Evolutionary conservation across 2,113 vertebrate genomes (phyloP), one percentile per base, ranked within the genome.

Genomic region (Mustela nigripes): DNA sequence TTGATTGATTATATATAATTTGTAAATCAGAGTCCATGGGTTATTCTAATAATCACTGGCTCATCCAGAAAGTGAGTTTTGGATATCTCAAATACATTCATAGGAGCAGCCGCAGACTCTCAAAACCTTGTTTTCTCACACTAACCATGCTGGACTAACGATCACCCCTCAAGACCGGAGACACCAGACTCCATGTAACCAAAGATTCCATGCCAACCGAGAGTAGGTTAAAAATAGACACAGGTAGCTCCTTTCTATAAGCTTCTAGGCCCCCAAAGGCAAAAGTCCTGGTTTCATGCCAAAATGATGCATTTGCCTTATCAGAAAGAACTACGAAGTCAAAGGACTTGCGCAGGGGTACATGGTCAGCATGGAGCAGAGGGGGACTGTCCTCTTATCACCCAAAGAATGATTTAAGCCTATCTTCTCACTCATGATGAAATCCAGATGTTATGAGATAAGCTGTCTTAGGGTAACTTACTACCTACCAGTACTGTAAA

Each of bases 191-290:
- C 56, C 71, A 33, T 86, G 18, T 60, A 84, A 78, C 42, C 53
- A 73, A 83, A 96, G 76, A 82, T 36, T 33, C 39, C 71, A 24
- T 48, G 60, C 88, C 69, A 80, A 94, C 56, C n/a, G 15, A 87
- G 22, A 90, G 26, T 48, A 67, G 53, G 48, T 86, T 92, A 95
- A 95, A 96, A 96, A 94, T 73, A 97, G 80, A 63, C 39, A 79
- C 56, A 90, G 93, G 69, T 94, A 45, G 95, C n/a, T 56, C 15
- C 36, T 96, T 84, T 85, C 42, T 22, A 7, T 39, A 85, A 83
- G 60, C 26, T 88, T 82, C 22, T 62, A 88, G 45, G 33, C 39
- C 36, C 87, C 48, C 79, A 63, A 91, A 53, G 45, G 15, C 60
- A 92, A 93, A 82, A 93, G 88, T 97, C 31, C 73, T 80, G 65